Evolutionary conservation across 2,113 vertebrate genomes (phyloP), one percentile per base, ranked within the genome.

Genomic region (Mastomys coucha): DNA sequence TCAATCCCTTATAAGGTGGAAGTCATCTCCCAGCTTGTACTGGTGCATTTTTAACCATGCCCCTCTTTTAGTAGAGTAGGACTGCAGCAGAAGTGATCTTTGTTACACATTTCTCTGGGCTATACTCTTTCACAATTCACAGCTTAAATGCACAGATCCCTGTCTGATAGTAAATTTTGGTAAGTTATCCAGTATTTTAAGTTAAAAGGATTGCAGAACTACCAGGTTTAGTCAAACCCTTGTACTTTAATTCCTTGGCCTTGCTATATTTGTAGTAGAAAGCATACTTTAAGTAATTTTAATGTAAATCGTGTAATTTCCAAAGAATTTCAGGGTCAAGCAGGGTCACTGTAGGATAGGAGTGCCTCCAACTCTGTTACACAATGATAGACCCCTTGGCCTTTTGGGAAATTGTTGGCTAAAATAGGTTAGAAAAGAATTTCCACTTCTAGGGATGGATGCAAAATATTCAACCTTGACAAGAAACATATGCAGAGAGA

Each of bases 261-360:
- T 42, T 42, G 33, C 51, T 31, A 60, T 39, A 77, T 31, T n/a
- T 78, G 14, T 91, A 67, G 42, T 12, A 89, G 26, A 81, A 91
- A 60, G 2, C 11, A 76, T 1, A 75, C 3, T 36, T 78, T 49
- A 14, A 31, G 16, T 58, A 49, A 67, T 45, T 81, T 92, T 92
- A 73, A 76, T 82, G 31, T 26, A 96, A 58, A 53, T 67, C 1
- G 11, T 39, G 8, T 42, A 3, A 87, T 89, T 90, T 97, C 36
- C 89, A 88, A 63, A 31, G 82, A 88, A 93, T 80, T 80, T 93
- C 36, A 88, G 13, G 19, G 28, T 80, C 42, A 93, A 70, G 4
- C 5, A 53, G 12, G 31, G 31, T 22, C 1, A 51, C n/a, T 31
- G 53, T 9, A 56, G 2, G 4, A 82, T 9, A 56, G 2, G 4